phyloP scores from a whole-genome alignment of 1,140 invertebrate species.

The Neotoxoptera formosana region DNA sequence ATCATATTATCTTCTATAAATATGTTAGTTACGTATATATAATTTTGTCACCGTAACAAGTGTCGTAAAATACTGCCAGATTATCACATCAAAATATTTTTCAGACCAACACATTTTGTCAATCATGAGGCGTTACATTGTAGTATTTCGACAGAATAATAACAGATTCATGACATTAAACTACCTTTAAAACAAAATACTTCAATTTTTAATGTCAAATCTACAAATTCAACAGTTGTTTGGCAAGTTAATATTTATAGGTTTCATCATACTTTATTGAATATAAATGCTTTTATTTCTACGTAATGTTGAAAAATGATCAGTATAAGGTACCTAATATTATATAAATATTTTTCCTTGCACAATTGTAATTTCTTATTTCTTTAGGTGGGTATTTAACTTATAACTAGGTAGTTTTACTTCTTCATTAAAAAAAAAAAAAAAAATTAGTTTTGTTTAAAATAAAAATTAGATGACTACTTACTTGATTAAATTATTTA shows the following conservation, averaged over 20 bases:
- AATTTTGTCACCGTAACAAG: not conserved
- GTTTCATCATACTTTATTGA: not conserved
- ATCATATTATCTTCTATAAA: not conserved
- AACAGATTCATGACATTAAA: not conserved
- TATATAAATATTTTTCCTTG: not conserved
- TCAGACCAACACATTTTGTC: not conserved
- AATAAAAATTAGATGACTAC: too few species aligned
- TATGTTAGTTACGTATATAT: not conserved
- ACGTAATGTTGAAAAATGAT: not conserved
- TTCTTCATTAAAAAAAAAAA: not conserved
- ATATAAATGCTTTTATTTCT: not conserved
- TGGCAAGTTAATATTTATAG: not conserved
- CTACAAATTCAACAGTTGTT: not conserved
- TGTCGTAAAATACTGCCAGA: not conserved
- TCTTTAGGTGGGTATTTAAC: not conserved
- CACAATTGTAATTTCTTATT: not conserved
- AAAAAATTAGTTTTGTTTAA: not conserved
- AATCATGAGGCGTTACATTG: not conserved
- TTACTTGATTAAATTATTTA: too few species aligned
- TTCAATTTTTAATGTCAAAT: not conserved
- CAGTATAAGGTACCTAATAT: not conserved
- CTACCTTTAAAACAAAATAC: too few species aligned
- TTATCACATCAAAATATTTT: not conserved
- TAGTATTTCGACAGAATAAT: not conserved
- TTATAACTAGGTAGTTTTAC: not conserved